phyloP scores from a whole-genome alignment of 2,797 vertebrate genomes.

The Parauchenoglanis ngamensis region DNA sequence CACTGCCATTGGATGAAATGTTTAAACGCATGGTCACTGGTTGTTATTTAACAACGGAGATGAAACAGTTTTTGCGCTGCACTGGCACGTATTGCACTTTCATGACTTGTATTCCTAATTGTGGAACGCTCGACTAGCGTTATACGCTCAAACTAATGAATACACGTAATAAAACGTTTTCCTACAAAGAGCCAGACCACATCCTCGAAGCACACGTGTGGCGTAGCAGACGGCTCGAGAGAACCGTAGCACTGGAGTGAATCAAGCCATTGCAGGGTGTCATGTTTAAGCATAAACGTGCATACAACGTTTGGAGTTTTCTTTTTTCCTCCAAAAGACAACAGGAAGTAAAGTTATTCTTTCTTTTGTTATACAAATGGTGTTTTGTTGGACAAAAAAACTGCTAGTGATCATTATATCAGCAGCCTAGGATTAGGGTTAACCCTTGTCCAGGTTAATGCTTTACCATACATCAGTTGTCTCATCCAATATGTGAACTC shows the following conservation, averaged over 20 bases:
- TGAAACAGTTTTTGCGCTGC: neutral
- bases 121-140: neutral
- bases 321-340: neutral
- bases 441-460: neutral
- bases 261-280: neutral
- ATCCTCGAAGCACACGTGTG: neutral
- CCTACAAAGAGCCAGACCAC: neutral
- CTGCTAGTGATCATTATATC: no score
- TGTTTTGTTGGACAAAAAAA: neutral
- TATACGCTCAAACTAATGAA: neutral
- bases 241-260: neutral
- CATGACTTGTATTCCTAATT: neutral
- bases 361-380: neutral
- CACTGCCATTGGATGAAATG: neutral
- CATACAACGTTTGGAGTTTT: neutral
- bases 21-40: neutral
- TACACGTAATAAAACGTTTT: neutral
- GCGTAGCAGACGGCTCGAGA: neutral
- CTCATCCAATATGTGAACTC: neutral
- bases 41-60: neutral
- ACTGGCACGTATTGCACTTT: neutral
- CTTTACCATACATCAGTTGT: neutral
- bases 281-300: neutral
- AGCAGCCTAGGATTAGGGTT: no score
- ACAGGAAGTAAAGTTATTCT: neutral